phyloP scores from a whole-genome alignment of 2,113 vertebrate species.

The Sinocyclocheilus anshuiensis region DNA sequence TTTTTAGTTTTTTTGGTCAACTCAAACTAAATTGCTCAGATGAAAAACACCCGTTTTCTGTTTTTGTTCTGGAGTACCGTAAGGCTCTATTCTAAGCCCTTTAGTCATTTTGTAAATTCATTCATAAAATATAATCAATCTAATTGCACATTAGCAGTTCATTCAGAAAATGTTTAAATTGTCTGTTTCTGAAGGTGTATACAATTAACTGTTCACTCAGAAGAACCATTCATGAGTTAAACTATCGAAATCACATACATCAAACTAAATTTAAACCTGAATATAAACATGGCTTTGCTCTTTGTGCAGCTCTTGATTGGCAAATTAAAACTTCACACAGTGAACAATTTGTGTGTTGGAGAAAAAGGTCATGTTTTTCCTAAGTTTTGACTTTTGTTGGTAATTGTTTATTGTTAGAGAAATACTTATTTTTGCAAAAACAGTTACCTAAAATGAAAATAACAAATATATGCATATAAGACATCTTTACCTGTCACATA shows the following conservation, averaged over 20 bases:
- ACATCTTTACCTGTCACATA: background rate
- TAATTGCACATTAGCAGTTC: background rate
- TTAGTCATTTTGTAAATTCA: background rate
- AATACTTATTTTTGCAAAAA: background rate
- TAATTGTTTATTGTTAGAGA: background rate
- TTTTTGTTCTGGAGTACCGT: background rate
- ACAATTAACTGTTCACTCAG: background rate
- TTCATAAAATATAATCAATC: background rate
- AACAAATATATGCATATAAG: background rate
- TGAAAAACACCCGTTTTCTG: background rate
- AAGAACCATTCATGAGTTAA: too few relatives aligned
- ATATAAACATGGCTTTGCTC: background rate
- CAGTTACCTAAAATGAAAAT: background rate
- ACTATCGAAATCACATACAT: background rate
- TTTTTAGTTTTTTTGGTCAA: background rate
- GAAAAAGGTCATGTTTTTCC: background rate
- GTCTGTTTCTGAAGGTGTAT: background rate
- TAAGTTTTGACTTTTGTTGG: background rate
- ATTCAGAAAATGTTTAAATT: background rate
- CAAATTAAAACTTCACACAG: background rate
- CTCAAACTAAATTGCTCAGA: background rate
- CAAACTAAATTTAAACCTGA: background rate
- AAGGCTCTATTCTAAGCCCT: background rate
- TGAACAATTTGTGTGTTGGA: background rate
- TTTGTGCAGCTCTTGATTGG: background rate